Evolutionary conservation across 1,140 invertebrate species (phyloP).

Genomic region (Cydia fagiglandana): DNA sequence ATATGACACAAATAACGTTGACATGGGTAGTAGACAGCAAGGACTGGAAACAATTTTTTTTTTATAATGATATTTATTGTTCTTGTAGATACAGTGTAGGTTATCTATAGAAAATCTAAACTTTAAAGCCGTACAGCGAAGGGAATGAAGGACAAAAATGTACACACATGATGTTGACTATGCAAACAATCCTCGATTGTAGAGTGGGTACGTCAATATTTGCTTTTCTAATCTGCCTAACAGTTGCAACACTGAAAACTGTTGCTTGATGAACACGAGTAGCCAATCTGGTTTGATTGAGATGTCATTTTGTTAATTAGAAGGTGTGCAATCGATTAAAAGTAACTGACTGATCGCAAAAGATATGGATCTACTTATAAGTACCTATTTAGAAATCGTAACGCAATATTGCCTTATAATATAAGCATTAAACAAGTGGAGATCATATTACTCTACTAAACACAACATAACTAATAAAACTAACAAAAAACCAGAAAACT

Average conservation of each 20-base stretch:
- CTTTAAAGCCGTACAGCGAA: background rate
- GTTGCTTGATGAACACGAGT: conserved; percentile 40
- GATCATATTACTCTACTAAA: too few species aligned
- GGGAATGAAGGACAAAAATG: background rate
- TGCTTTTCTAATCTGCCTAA: conserved; percentile 13
- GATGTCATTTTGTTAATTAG: conserved; percentile 10
- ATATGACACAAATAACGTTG: too few species aligned
- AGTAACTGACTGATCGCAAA: background rate
- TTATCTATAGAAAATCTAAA: background rate
- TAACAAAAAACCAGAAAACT: background rate
- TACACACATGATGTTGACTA: background rate
- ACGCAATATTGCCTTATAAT: background rate
- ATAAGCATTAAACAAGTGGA: too few species aligned
- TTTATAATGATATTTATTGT: too few species aligned
- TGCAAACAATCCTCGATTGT: background rate
- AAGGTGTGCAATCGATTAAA: background rate
- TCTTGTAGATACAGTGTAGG: too few species aligned
- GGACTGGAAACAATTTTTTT: too few species aligned
- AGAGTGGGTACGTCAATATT: background rate
- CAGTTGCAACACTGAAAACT: conserved; percentile 17
- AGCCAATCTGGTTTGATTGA: conserved; percentile 3
- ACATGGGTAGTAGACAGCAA: too few species aligned
- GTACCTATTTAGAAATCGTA: background rate
- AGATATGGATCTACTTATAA: background rate
- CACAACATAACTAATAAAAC: too few species aligned